Evolutionary conservation across 2,797 vertebrate genomes (phyloP), one percentile per base, ranked within the genome.

Genomic region (Eptatretus atami): DNA sequence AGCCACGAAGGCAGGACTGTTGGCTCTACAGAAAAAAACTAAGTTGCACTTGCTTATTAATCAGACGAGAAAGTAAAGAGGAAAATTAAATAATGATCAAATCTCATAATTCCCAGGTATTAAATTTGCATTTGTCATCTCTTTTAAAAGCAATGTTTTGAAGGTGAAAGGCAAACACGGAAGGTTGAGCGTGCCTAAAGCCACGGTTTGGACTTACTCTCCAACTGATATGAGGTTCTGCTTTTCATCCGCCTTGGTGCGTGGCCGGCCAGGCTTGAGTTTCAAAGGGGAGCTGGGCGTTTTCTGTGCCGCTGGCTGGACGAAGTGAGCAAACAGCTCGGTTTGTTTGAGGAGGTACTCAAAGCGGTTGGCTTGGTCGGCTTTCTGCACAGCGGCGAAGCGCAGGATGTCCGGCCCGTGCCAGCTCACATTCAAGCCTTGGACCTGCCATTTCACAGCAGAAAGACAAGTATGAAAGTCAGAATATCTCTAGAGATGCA

Each of bases 291-390:
- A 84, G 0, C 80, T 79, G 67, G 81, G 81, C 1, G 80, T 80
- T 68, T 84, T 83, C 70, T 82, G 81, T 63, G 81, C 77, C 65
- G 81, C 77, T 19, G 82, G 82, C 67, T 83, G 81, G 73, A 84
- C 79, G 65, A 84, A 84, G 74, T 83, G 82, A 64, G 82, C 80
- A 71, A 83, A 84, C 19, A 84, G 78, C 67, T 84, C 82, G 11
- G 82, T 84, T 74, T 84, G 82, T 73, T 83, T 83, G 72, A 84
- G 70, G 63, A 84, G 77, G 71, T 81, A 83, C 68, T 84, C 82
- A 75, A 84, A 84, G 66, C 82, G 77, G 70, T 82, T 83, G 1
- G 80, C 80, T 68, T 80, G 72, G 66, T 84, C 81, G 15, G 79
- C 71, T 80, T 81, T 83, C 82, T 83, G n/a, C 53, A 19, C 14